Base-by-base conservation (phyloP, 2,888 invertebrate genomes). In the Drosophila nr. medialis region DNA sequence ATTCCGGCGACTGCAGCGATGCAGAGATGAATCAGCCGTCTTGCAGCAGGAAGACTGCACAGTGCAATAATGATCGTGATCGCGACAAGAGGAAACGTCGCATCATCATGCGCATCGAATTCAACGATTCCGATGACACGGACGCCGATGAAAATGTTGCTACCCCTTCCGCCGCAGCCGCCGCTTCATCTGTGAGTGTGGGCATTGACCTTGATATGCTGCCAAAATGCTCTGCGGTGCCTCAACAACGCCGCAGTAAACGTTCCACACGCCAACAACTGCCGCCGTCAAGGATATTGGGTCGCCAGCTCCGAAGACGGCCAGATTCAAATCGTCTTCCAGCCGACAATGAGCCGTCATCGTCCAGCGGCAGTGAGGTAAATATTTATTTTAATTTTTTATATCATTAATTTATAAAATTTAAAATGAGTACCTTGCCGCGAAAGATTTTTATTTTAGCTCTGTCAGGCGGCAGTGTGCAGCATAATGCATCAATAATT, bases 41-140 rank as follows among this genome's bases (percentile, higher is more conserved):
- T 60, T 75, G 86, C 73, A 83, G 89, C 68, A 71, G 65, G 51
- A 83, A 77, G 32, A 30, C 66, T 48, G 40, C 27, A 45, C 58
- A 49, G 51, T 74, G 64, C 36, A 68, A 45, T 29, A 30, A 42
- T 24, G 30, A 56, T 42, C 45, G 45, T 10, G 83, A 75, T 27
- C 67, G 65, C 21, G 83, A 82, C 27, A 89, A 76, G 30, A 88
- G 83, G 67, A 92, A 91, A 64, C 90, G 92, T 56, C 92, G 92
- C 63, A 92, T 93, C 73, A 92, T 93, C 3, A 93, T 93, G 92
- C 91, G 92, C 70, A 92, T 93, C 51, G 92, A 93, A 74, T 91
- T 92, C 54, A 92, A 92, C 69, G 92, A 92, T 73, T 84, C 91
- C n/a, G 92, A 91, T 48, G 89, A 90, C 58, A 83, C 88, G 32